These are phyloP conservation scores for Craseonycteris thonglongyai DNA, from an alignment of 2,113 vertebrate species.

Conservation along the genomic window DNA sequence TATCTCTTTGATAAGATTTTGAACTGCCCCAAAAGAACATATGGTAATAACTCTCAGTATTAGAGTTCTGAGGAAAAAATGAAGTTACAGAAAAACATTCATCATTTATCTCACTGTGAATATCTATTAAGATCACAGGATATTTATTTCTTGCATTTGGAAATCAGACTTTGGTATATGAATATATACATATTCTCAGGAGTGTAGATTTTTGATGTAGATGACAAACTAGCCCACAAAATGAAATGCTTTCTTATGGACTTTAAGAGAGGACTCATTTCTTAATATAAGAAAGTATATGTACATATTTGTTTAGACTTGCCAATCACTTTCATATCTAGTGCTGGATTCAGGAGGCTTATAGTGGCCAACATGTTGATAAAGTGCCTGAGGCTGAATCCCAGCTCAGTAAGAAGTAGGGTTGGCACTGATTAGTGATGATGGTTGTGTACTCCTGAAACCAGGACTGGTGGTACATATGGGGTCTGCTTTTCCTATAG, in stretches of 20 bases:
- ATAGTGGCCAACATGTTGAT: not conserved
- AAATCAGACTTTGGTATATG: not conserved
- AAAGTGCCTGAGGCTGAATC: not conserved
- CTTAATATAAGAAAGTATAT: not conserved
- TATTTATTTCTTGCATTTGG: not conserved
- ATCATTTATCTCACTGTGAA: not conserved
- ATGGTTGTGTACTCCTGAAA: not conserved
- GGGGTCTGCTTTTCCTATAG: not conserved
- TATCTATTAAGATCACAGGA: not conserved
- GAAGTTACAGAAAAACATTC: not conserved
- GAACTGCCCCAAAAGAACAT: not conserved
- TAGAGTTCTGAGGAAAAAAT: not conserved
- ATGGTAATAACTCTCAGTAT: not conserved
- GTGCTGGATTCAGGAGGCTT: not conserved
- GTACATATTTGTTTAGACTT: not conserved
- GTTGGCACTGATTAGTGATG: not conserved
- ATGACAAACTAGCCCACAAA: not conserved
- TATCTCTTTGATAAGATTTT: not conserved
- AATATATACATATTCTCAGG: not conserved
- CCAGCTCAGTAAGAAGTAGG: not conserved
- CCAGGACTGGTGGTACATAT: not conserved
- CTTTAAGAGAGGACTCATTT: not conserved
- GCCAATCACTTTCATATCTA: not conserved
- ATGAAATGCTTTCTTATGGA: not conserved
- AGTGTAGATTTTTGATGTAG: not conserved